These are phyloP conservation scores for Mandrillus leucophaeus DNA, from an alignment of 2,113 vertebrate species.

Conservation along the genomic window DNA sequence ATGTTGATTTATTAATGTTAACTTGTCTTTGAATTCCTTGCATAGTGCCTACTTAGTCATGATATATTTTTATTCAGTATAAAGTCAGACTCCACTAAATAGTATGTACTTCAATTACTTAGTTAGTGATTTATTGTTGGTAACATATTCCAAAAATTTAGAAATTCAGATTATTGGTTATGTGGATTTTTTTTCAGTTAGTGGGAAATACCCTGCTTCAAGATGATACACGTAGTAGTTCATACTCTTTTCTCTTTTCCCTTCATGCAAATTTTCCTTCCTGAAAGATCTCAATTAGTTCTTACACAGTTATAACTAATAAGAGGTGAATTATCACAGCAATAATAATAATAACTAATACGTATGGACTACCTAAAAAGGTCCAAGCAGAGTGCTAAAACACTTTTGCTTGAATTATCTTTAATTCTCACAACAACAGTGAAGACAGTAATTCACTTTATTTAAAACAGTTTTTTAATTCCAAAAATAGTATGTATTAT, in stretches of 20 bases:
- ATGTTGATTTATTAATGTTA: background rate
- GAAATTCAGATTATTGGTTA: background rate
- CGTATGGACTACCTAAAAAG: background rate
- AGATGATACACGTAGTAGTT: background rate
- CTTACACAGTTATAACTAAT: background rate
- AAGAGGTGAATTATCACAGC: background rate
- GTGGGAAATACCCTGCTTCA: background rate
- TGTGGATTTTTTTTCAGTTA: background rate
- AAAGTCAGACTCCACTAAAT: background rate
- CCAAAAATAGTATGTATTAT: background rate
- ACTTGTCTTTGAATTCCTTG: background rate
- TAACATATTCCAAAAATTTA: background rate
- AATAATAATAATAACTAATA: background rate
- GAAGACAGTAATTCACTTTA: background rate
- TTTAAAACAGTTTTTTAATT: background rate
- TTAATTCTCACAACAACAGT: background rate
- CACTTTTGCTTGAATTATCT: background rate
- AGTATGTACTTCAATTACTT: background rate
- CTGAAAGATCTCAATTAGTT: background rate
- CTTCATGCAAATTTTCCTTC: background rate
- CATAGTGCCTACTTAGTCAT: background rate
- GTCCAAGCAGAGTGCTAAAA: background rate
- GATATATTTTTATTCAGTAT: background rate
- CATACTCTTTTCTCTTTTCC: background rate
- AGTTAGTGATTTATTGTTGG: background rate